Conservation (phyloP, 2,113 vertebrate species). For the Choloepus hoffmanni region DNA sequence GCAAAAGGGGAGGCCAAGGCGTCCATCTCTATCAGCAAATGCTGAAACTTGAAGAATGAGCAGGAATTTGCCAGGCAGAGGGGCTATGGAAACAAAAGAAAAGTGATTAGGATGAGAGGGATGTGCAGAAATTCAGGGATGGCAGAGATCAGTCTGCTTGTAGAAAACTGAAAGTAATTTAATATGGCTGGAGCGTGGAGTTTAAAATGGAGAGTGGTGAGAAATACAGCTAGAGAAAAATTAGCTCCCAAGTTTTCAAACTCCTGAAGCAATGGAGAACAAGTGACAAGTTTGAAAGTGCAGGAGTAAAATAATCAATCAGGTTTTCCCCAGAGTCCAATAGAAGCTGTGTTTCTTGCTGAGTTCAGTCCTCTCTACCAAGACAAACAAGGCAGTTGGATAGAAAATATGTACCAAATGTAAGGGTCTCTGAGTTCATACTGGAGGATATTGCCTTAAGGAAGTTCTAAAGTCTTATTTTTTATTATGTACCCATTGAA, state of each 20-base stretch:
- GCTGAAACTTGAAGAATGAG: not conserved
- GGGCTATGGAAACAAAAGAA: not conserved
- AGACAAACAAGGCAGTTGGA: not conserved
- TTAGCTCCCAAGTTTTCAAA: constrained; percentile 24
- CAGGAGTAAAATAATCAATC: not conserved
- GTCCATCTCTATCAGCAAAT: not conserved
- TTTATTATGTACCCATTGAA: constrained; percentile 31
- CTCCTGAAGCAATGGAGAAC: not conserved
- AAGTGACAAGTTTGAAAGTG: constrained; percentile 19
- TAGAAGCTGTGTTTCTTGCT: not conserved
- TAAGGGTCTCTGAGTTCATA: not conserved
- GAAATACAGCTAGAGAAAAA: not conserved
- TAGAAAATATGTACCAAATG: constrained; percentile 17
- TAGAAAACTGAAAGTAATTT: constrained; percentile 38
- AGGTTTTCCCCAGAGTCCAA: not conserved
- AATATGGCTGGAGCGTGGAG: not conserved
- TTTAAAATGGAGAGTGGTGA: constrained; percentile 12
- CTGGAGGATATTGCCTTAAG: constrained; percentile 14
- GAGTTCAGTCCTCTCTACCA: not conserved
- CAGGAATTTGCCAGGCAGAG: not conserved
- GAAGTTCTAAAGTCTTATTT: not conserved
- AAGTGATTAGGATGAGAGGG: not conserved
- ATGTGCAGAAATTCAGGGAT: not conserved
- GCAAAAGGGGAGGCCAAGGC: not conserved
- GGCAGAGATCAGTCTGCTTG: not conserved